Conservation (phyloP, 2,888 invertebrate genomes). For the Crioceris asparagi region DNA sequence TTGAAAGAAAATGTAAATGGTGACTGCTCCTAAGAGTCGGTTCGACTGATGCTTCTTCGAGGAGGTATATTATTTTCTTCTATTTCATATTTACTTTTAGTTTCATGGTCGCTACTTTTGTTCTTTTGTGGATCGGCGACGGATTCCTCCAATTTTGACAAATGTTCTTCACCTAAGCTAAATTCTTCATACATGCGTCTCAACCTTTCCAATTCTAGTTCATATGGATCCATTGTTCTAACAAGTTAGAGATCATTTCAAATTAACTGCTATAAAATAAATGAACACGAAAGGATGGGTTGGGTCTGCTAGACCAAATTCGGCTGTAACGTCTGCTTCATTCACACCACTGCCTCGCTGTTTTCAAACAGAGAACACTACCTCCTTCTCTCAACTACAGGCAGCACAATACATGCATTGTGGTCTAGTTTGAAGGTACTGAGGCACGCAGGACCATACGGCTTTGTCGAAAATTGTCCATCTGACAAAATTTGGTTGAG, state of each 20-base stretch:
- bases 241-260: too few relatives aligned
- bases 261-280: too few relatives aligned
- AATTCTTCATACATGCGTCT: constrained; percentile 16
- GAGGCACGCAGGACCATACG: not conserved
- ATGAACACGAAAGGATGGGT: too few relatives aligned
- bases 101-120: constrained; percentile 2
- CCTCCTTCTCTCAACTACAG: not conserved
- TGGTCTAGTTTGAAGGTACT: constrained; percentile 5
- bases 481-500: too few relatives aligned
- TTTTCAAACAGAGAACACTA: too few relatives aligned
- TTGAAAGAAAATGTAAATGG: too few relatives aligned
- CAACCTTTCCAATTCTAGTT: constrained; percentile 1
- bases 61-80: constrained; percentile 3
- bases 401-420: not conserved
- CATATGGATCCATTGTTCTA: constrained; percentile 2
- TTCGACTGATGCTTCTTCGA: too few relatives aligned
- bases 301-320: too few relatives aligned
- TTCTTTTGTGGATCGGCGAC: constrained; percentile 2
- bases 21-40: too few relatives aligned
- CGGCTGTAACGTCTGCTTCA: too few relatives aligned
- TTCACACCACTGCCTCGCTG: too few relatives aligned
- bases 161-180: constrained; percentile 1
- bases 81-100: constrained; percentile 1
- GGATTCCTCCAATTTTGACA: constrained; percentile 5
- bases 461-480: too few relatives aligned